Base-by-base conservation (phyloP, 2,888 invertebrate species). In the Xanthorhoe designata region DNA sequence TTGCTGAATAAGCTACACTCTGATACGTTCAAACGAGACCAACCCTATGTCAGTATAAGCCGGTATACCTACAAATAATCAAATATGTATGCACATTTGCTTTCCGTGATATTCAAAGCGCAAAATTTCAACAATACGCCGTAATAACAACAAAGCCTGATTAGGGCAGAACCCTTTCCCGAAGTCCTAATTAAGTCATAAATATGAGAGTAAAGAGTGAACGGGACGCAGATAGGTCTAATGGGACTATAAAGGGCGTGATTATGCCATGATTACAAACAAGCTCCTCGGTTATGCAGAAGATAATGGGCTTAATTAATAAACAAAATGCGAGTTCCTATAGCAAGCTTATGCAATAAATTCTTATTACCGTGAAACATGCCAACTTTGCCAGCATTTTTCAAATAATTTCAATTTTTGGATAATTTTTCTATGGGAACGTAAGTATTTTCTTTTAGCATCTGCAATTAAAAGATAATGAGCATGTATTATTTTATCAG, bases 181-280 rank as follows among this genome's bases (percentile, higher is more conserved):
- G 49, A 61, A 70, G 68, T 50, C 61, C 71, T 71, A 71, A 74
- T 74, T 72, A 74, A 72, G 68, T 71, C 68, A 68, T 72, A 72
- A 74, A 74, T 72, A 71, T 57, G 68, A 68, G 66, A 69, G 66
- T 60, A 68, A 61, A 38, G 67, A 65, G 68, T 65, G 67, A 69
- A 61, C 64, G 56, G 62, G 64, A 61, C 56, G 42, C 58, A 60
- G 66, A 66, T 71, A 66, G 65, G 65, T 64, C 71, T 72, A 71
- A 71, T 66, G 55, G 70, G 57, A 56, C 64, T 64, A 72, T 74
- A 71, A 75, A 68, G 72, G 35, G 54, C 66, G 68, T 70, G 71
- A 75, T 74, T 72, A 75, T 62, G 61, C 65, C 66, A 66, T 69
- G 59, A 75, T 74, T 72, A 73, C 75, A 73, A 73, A 74, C 72